Percentiles rank a stretch among this genome's conserved stretches.
Conservation (phyloP, 2,888 invertebrate genomes). For the Oeneis ivallda region DNA sequence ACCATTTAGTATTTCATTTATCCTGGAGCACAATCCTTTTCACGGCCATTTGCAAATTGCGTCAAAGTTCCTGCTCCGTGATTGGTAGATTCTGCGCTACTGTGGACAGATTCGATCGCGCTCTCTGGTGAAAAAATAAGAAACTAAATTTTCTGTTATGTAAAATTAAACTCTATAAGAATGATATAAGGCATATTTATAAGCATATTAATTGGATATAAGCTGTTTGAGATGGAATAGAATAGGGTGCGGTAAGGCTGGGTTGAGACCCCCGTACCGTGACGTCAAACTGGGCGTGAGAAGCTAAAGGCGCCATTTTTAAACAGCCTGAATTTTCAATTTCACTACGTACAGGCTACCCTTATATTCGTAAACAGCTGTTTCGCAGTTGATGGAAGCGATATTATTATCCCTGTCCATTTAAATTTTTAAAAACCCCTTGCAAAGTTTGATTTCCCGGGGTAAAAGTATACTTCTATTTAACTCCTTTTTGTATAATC, state of each 20-base stretch:
- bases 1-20: conserved; percentile 77
- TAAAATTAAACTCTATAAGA: conserved; percentile 43
- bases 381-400: no score
- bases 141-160: conserved; percentile 48
- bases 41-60: conserved; percentile 83
- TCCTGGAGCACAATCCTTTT: conserved; percentile 77
- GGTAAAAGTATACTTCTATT: no score
- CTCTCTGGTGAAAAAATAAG: conserved; percentile 53
- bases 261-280: conserved; percentile 74
- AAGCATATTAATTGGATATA: conserved; percentile 43
- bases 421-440: no score
- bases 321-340: conserved; percentile 29
- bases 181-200: conserved; percentile 31
- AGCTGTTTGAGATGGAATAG: conserved; percentile 48
- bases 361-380: no score
- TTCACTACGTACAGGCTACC: no score
- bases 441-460: no score
- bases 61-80: conserved; percentile 75
- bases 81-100: conserved; percentile 75
- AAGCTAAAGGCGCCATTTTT: conserved; percentile 58
- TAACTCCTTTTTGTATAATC: no score
- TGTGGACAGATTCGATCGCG: conserved; percentile 55
- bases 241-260: conserved; percentile 77
- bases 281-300: conserved; percentile 83
- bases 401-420: no score